Evolutionary conservation across 1,140 invertebrate genomes (phyloP), one percentile per base, ranked within the genome.

Genomic region (Leptinotarsa lineolata): DNA sequence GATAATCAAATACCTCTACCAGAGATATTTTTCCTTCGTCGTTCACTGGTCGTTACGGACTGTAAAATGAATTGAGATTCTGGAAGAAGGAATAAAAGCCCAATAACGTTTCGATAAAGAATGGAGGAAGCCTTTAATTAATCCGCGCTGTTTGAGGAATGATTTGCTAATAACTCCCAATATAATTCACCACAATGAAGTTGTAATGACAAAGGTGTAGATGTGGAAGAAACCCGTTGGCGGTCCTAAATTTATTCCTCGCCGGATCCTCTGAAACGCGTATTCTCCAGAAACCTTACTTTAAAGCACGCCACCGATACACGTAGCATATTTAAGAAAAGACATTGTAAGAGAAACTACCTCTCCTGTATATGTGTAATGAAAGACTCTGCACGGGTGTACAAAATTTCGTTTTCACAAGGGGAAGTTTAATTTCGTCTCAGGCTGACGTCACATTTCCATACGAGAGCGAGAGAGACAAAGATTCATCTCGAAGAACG

Each of bases 331-430:
- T 80, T 80, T 80, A 80, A 78, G 76, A 75, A 80, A 77, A 75
- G 79, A 77, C 77, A 80, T 79, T 77, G 79, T 77, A 74, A 46
- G 74, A 79, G 74, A 80, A 80, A 79, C 76, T 76, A 74, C 73
- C 73, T 68, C 69, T 75, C 68, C 67, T 81, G 77, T 80, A 78
- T 83, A 76, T 82, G 77, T 81, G 80, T 82, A 83, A 83, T 82
- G 81, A 83, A 83, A 82, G 82, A 81, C 79, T 63, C 77, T 81
- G 78, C 82, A 81, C 82, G 82, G 80, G 81, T 83, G 82, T 82
- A 83, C 81, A 83, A 83, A 83, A 83, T 83, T 81, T 83, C 82
- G 80, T 81, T 83, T 81, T 83, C 79, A 78, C 79, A 78, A 80
- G 80, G 82, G 80, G 82, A 82, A 81, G 76, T 82, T 83, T 83